These are phyloP conservation scores for Brachypteracias leptosomus DNA, from an alignment of 2,113 vertebrate species.

Conservation along the genomic window DNA sequence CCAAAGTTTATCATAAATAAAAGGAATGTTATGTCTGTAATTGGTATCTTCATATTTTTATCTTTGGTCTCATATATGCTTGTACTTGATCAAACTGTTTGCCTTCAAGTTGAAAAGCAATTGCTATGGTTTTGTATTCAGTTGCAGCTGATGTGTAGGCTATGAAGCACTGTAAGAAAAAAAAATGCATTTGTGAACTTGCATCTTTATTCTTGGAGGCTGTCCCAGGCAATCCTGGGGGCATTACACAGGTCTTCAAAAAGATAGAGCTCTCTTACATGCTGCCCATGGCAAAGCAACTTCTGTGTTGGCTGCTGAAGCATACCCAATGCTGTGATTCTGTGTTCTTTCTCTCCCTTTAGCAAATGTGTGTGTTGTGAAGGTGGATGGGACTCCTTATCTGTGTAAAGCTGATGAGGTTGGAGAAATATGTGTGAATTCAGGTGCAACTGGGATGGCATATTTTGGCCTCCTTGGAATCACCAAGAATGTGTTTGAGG, in stretches of 20 bases:
- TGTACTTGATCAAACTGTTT: background rate
- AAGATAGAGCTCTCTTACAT: background rate
- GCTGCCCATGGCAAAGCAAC: background rate
- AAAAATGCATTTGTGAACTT: background rate
- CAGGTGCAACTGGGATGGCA: slow-evolving; percentile 81
- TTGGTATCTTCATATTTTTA: background rate
- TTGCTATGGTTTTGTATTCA: background rate
- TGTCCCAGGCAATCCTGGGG: no score
- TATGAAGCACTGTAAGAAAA: background rate
- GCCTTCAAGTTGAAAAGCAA: background rate
- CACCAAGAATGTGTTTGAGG: slow-evolving; percentile 95
- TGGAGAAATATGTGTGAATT: slow-evolving; percentile 92
- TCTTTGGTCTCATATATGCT: background rate
- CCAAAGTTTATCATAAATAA: background rate
- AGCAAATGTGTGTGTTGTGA: slow-evolving; percentile 91
- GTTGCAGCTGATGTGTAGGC: background rate
- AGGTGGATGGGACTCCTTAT: slow-evolving; percentile 87
- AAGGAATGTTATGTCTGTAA: background rate
- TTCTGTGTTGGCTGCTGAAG: background rate
- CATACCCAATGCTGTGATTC: background rate
- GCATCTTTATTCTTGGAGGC: background rate
- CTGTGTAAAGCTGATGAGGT: slow-evolving; percentile 93
- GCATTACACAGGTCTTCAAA: background rate
- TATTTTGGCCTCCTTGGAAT: slow-evolving; percentile 92
- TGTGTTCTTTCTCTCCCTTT: background rate